A percentile compares a stretch with the other conserved stretches of the same genome.
Evolutionary conservation across 2,888 invertebrate genomes (phyloP).

Genomic region (Leptinotarsa haldemani): DNA sequence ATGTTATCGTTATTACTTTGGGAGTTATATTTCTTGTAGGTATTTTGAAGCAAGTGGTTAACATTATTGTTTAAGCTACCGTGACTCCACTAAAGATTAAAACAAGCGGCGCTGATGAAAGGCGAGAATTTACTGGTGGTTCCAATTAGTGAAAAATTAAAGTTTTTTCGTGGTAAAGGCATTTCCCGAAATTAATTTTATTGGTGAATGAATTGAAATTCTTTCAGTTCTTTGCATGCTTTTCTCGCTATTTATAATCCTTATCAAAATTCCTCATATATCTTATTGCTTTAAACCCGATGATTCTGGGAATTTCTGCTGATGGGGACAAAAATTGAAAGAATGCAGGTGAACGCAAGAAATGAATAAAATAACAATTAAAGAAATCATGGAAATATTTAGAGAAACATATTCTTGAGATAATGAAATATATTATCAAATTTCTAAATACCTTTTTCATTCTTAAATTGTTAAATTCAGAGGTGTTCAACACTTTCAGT

Average conservation of each 20-base stretch:
- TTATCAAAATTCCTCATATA: conserved; percentile 19
- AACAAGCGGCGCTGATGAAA: conserved; percentile 36
- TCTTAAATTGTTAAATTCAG: neutral
- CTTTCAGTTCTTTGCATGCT: conserved; percentile 19
- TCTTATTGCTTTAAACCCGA: neutral
- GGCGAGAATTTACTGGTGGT: conserved; percentile 26
- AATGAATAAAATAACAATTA: conserved; percentile 5
- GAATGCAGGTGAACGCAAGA: neutral
- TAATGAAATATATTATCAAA: neutral
- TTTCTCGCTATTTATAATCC: conserved; percentile 15
- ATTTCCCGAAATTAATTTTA: conserved; percentile 34
- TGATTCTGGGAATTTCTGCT: neutral
- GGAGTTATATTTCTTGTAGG: conserved; percentile 29
- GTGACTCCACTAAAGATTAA: conserved; percentile 29
- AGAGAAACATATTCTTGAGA: neutral
- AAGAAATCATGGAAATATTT: neutral
- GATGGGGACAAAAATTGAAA: neutral
- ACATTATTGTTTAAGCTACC: conserved; percentile 42
- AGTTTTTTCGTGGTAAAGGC: conserved; percentile 26
- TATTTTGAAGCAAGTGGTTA: conserved; percentile 36
- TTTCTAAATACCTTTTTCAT: neutral
- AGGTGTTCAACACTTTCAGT: too few relatives aligned
- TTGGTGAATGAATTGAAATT: conserved; percentile 26
- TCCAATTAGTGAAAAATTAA: conserved; percentile 36
- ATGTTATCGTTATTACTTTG: conserved; percentile 26